Conservation (phyloP, 2,797 vertebrate genomes). For the Poecilia velifera region DNA sequence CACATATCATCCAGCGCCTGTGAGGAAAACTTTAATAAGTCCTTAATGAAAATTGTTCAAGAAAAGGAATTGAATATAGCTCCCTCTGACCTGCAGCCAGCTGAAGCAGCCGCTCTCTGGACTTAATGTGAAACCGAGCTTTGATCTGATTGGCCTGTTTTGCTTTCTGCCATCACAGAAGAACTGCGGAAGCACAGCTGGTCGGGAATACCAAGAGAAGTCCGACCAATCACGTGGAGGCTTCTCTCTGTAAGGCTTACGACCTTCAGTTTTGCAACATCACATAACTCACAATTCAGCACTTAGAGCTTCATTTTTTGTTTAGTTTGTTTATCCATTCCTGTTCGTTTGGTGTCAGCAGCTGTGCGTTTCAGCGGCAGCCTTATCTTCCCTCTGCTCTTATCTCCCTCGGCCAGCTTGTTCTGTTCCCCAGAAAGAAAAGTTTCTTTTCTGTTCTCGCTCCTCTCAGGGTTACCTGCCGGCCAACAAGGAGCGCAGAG, state of each 20-base stretch:
- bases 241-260: slow-evolving; percentile 91
- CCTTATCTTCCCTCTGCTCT: slow-evolving; percentile 23
- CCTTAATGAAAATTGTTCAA: not conserved
- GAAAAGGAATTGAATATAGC: not conserved
- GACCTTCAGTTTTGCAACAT: not conserved
- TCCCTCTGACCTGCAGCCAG: not conserved
- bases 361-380: not conserved
- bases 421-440: slow-evolving; percentile 16
- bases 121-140: not conserved
- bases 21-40: not conserved
- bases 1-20: not conserved
- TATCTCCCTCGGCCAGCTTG: slow-evolving; percentile 25
- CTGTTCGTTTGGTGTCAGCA: not conserved
- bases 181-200: slow-evolving; percentile 97
- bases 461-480: slow-evolving; percentile 92
- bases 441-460: not conserved
- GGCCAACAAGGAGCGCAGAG: slow-evolving; percentile 91
- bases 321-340: not conserved
- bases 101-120: too few relatives aligned
- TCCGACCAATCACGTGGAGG: slow-evolving; percentile 96
- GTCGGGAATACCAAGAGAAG: slow-evolving; percentile 95
- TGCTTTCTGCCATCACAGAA: slow-evolving; percentile 77
- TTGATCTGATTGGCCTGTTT: not conserved
- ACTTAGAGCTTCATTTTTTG: not conserved
- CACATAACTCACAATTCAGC: not conserved